phyloP scores from a whole-genome alignment of 2,888 invertebrate species.

The Frankliniella intonsa region DNA sequence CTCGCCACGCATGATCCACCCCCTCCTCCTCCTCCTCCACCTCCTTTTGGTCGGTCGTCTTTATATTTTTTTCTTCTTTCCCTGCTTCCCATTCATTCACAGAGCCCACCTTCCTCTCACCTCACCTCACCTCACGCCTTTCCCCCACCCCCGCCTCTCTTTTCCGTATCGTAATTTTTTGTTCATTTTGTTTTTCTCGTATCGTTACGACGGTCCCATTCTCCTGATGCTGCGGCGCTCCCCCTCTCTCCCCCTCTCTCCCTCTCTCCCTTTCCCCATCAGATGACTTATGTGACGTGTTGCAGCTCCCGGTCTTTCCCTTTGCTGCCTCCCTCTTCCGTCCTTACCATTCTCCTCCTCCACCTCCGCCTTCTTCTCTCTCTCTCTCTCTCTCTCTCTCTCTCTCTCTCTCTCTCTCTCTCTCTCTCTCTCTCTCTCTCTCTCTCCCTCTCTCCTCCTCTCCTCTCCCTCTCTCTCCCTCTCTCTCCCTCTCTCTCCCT shows the following conservation, averaged over 20 bases:
- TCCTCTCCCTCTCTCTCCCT: too few relatives aligned
- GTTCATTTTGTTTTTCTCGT: conserved; percentile 23
- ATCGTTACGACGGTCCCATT: conserved; percentile 22
- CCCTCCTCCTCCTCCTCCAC: not conserved
- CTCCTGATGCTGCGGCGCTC: not conserved
- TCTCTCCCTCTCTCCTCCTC: not conserved
- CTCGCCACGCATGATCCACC: not conserved
- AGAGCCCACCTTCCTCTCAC: not conserved
- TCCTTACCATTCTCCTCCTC: not conserved
- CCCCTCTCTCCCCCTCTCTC: not conserved
- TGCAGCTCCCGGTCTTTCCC: conserved; percentile 20
- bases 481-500: too few relatives aligned
- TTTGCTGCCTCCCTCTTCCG: not conserved
- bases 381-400: too few relatives aligned
- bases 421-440: not conserved
- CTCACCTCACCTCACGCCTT: not conserved
- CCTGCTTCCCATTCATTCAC: conserved; percentile 3
- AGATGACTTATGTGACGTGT: conserved; percentile 17
- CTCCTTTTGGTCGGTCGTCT: too few relatives aligned
- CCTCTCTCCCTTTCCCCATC: not conserved
- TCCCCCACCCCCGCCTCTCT: not conserved
- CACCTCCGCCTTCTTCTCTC: too few relatives aligned
- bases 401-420: not conserved
- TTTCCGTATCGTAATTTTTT: conserved; percentile 17
- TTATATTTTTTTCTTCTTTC: not conserved